A percentile compares a stretch with the other conserved stretches of the same genome.
phyloP scores from a whole-genome alignment of 2,888 invertebrate genomes.

The Mechanitis messenoides region DNA sequence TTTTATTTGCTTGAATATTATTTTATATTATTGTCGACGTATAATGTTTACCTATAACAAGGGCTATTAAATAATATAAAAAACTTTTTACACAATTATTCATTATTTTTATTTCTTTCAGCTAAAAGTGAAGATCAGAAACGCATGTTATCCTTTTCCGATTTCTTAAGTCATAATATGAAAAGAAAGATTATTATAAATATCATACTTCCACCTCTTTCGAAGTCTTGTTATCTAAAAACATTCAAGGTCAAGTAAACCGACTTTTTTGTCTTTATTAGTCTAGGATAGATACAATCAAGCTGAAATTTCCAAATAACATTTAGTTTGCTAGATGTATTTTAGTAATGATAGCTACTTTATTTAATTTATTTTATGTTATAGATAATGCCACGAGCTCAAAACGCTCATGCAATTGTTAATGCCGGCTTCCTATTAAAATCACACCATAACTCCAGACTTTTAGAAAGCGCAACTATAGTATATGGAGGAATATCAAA shows the following conservation, averaged over 20 bases:
- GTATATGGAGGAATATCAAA: constrained; percentile 78
- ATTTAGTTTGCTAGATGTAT: too few relatives aligned
- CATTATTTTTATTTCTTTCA: constrained; percentile 45
- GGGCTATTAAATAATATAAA: too few relatives aligned
- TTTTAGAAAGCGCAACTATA: constrained; percentile 67
- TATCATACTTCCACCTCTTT: constrained; percentile 45
- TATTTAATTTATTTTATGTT: constrained; percentile 20
- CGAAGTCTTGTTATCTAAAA: constrained; percentile 32
- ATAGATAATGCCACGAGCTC: constrained; percentile 83
- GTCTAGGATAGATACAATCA: too few relatives aligned
- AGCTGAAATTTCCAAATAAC: too few relatives aligned
- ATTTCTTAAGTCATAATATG: constrained; percentile 65
- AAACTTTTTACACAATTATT: too few relatives aligned
- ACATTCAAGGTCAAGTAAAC: constrained; percentile 50
- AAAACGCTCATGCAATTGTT: constrained; percentile 85
- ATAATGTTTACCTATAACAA: constrained; percentile 1
- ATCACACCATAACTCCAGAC: constrained; percentile 55
- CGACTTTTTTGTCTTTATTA: not conserved
- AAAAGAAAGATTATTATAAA: constrained; percentile 49
- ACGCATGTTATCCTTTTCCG: constrained; percentile 47
- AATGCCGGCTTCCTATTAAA: constrained; percentile 83
- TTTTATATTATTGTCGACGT: not conserved
- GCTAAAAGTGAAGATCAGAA: constrained; percentile 35
- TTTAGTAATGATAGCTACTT: too few relatives aligned
- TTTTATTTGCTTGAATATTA: not conserved